These are phyloP conservation scores for Gymnoscelis rufifasciata DNA, from an alignment of 2,888 invertebrate species.

Conservation along the genomic window DNA sequence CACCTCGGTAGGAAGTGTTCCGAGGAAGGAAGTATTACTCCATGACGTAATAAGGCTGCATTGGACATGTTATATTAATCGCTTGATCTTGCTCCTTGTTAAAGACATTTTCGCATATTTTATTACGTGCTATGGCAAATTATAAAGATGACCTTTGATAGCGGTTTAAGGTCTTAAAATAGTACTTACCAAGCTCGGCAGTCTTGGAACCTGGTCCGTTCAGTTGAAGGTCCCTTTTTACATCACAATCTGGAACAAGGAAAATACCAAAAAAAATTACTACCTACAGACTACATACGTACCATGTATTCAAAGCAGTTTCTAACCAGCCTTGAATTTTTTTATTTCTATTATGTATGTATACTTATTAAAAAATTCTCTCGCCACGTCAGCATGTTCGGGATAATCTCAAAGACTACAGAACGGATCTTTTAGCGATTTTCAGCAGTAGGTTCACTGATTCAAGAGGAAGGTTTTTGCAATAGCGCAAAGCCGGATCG, in stretches of 20 bases:
- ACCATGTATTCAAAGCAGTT: too few relatives aligned
- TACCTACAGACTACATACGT: background rate
- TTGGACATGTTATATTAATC: slow-evolving; percentile 17
- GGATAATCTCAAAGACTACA: too few relatives aligned
- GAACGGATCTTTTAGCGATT: too few relatives aligned
- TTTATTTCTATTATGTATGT: too few relatives aligned
- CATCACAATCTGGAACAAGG: slow-evolving; percentile 86
- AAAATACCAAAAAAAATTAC: background rate
- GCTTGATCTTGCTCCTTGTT: slow-evolving; percentile 20
- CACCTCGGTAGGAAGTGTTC: slow-evolving; percentile 20
- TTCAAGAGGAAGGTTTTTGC: too few relatives aligned
- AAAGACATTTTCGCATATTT: slow-evolving; percentile 17
- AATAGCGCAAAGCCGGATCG: too few relatives aligned
- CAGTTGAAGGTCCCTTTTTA: slow-evolving; percentile 88
- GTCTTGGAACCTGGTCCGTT: slow-evolving; percentile 88
- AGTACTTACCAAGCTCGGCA: slow-evolving; percentile 80
- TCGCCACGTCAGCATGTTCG: too few relatives aligned
- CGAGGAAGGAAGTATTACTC: slow-evolving; percentile 16
- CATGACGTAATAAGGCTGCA: slow-evolving; percentile 19
- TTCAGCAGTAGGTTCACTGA: too few relatives aligned
- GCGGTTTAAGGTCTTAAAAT: background rate
- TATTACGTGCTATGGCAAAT: slow-evolving; percentile 1
- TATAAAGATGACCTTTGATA: slow-evolving; percentile 11
- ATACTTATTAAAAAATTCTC: too few relatives aligned
- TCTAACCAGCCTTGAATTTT: too few relatives aligned